Evolutionary conservation across 1,140 invertebrate genomes (phyloP).

Genomic region (Leptonema lineaticorne): DNA sequence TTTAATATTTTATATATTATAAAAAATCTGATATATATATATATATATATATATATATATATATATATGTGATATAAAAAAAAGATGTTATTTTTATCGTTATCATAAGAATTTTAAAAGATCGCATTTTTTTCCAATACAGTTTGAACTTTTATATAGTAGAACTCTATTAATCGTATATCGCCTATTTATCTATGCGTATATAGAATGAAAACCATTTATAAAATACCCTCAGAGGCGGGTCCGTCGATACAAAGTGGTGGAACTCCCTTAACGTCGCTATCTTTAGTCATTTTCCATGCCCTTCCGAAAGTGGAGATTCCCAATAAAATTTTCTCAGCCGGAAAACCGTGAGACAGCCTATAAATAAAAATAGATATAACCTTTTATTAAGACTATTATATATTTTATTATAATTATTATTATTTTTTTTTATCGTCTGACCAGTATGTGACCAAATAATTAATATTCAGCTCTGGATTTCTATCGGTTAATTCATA

Average conservation of each 20-base stretch:
- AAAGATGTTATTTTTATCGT: no score
- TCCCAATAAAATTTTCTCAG: slow-evolving; percentile 77
- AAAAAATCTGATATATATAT: no score
- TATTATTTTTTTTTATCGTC: slow-evolving; percentile 39
- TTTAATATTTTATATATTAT: no score
- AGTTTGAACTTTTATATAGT: no score
- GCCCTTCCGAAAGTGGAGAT: slow-evolving; percentile 80
- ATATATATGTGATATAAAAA: no score
- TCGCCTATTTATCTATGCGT: neutral
- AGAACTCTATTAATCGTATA: no score
- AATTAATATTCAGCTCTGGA: slow-evolving; percentile 65
- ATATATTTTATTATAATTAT: neutral
- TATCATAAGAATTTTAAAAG: no score
- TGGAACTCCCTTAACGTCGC: slow-evolving; percentile 73
- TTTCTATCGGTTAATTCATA: slow-evolving; percentile 70
- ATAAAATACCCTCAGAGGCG: slow-evolving; percentile 41
- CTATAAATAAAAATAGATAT: slow-evolving; percentile 47
- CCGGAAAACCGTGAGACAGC: slow-evolving; percentile 64
- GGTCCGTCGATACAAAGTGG: slow-evolving; percentile 68
- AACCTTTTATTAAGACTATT: neutral
- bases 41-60: no score
- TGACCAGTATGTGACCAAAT: slow-evolving; percentile 65
- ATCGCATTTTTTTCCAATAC: no score
- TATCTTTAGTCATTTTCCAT: slow-evolving; percentile 76
- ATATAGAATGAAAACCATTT: neutral